These are phyloP conservation scores for Geococcyx californianus DNA, from an alignment of 2,113 vertebrate genomes.

Conservation along the genomic window DNA sequence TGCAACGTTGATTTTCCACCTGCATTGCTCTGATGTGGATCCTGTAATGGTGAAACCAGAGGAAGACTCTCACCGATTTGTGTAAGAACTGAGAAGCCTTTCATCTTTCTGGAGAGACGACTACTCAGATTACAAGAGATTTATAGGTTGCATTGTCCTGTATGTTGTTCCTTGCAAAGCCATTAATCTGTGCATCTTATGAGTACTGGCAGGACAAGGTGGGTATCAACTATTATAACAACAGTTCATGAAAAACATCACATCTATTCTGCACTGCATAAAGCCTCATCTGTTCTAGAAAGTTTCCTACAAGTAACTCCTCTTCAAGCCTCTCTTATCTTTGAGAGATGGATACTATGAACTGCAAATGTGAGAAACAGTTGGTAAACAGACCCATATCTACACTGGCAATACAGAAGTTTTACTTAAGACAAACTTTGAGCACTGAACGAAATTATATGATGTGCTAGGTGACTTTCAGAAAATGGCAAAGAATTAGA, in stretches of 20 bases:
- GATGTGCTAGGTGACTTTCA: not conserved
- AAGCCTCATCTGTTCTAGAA: not conserved
- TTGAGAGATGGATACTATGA: not conserved
- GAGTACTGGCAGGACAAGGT: not conserved
- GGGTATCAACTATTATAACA: not conserved
- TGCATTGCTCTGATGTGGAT: fast-evolving
- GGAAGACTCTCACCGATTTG: not conserved
- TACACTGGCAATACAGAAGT: not conserved
- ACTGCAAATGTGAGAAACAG: not conserved
- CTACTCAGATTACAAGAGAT: not conserved
- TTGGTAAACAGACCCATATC: not conserved
- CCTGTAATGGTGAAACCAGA: not conserved
- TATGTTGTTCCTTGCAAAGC: not conserved
- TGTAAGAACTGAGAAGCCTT: not conserved
- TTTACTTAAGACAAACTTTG: not conserved
- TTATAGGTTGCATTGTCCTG: not conserved
- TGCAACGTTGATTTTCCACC: not conserved
- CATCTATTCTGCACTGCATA: not conserved
- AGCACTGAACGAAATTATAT: not conserved
- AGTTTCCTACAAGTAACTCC: not conserved
- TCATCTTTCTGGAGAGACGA: not conserved
- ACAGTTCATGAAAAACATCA: not conserved
- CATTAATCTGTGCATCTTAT: not conserved
- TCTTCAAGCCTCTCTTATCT: not conserved
- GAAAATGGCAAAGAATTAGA: not conserved